These are phyloP conservation scores for Ericerus pela DNA, from an alignment of 1,140 invertebrate genomes.

Conservation along the genomic window DNA sequence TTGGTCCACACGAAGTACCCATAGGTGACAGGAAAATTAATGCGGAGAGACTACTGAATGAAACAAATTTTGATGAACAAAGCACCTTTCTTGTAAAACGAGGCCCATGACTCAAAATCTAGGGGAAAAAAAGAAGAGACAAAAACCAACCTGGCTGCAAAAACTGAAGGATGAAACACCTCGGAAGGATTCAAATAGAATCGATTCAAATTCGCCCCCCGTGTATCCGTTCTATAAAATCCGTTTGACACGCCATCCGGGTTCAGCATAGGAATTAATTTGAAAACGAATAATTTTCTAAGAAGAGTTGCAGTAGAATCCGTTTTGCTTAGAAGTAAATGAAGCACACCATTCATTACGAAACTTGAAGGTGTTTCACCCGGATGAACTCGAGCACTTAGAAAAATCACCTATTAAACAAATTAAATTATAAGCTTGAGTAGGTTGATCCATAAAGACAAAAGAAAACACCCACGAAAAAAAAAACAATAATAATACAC, in stretches of 20 bases:
- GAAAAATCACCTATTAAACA: constrained; percentile 59
- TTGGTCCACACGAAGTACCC: too few relatives aligned
- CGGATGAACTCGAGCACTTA: constrained; percentile 81
- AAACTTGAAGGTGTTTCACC: constrained; percentile 89
- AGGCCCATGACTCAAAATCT: not conserved
- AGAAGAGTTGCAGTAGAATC: constrained; percentile 56
- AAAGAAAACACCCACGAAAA: not conserved
- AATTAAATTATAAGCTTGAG: not conserved
- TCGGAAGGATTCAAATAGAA: constrained; percentile 64
- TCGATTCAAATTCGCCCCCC: constrained; percentile 78
- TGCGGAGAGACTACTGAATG: too few relatives aligned
- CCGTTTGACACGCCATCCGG: constrained; percentile 81
- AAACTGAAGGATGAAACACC: constrained; percentile 65
- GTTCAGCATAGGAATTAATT: constrained; percentile 83
- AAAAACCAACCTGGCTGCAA: constrained; percentile 42
- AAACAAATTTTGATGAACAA: too few relatives aligned
- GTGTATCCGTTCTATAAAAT: constrained; percentile 76
- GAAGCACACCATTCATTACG: constrained; percentile 81
- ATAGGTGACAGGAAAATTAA: too few relatives aligned
- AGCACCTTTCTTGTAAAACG: too few relatives aligned
- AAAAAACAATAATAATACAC: not conserved
- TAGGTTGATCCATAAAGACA: not conserved
- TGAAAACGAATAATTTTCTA: constrained; percentile 71
- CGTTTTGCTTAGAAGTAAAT: constrained; percentile 54
- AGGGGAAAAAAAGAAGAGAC: not conserved